Evolutionary conservation across 2,888 invertebrate genomes (phyloP).

Genomic region (Synanthedon myopaeformis): DNA sequence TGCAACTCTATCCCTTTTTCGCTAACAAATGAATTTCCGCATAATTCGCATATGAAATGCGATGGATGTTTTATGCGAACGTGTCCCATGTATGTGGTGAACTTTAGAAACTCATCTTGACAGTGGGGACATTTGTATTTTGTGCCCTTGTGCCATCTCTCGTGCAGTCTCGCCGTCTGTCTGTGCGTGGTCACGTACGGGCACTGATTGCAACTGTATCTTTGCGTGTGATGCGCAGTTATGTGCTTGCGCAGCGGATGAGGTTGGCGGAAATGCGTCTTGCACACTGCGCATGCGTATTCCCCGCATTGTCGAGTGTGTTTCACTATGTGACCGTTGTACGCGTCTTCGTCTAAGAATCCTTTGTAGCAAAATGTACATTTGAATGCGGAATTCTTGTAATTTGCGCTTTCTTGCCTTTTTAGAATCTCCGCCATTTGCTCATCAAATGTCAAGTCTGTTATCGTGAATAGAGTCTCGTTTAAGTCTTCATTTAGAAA

Average conservation of each 20-base stretch:
- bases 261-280: conserved; percentile 46
- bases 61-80: conserved; percentile 56
- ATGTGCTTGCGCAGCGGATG: conserved; percentile 53
- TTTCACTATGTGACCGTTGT: conserved; percentile 39
- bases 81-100: conserved; percentile 61
- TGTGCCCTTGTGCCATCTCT: conserved; percentile 55
- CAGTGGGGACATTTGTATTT: conserved; percentile 54
- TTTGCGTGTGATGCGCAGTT: conserved; percentile 55
- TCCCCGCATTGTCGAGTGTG: conserved; percentile 58
- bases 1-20: conserved; percentile 55
- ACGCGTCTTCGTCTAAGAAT: conserved; percentile 49
- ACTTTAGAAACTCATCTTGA: conserved; percentile 45
- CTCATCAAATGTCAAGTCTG: conserved; percentile 32
- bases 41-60: conserved; percentile 52
- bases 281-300: conserved; percentile 47
- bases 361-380: conserved; percentile 53
- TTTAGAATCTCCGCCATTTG: conserved; percentile 52
- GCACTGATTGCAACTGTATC: conserved; percentile 53
- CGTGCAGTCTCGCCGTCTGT: conserved; percentile 48
- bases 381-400: conserved; percentile 45
- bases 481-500: conserved; percentile 48
- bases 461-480: conserved; percentile 39
- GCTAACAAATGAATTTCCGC: conserved; percentile 57
- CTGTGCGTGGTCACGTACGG: conserved; percentile 49
- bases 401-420: conserved; percentile 42